Base-by-base conservation (phyloP, 2,113 vertebrate genomes). In the Electrona antarctica region DNA sequence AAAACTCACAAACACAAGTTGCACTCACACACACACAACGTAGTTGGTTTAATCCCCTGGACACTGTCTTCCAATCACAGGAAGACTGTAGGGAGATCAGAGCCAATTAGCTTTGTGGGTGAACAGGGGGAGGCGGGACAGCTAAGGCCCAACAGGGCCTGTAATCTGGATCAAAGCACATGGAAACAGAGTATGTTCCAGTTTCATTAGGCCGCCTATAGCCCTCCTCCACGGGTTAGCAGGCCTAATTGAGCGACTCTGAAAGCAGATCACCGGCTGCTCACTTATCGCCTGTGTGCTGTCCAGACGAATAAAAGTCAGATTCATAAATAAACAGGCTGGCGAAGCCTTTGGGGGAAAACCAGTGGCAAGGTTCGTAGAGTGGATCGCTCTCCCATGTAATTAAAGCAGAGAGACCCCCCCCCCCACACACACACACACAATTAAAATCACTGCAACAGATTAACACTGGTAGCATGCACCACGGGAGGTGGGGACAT, bases 261-360 rank as follows among this genome's bases (percentile, higher is more conserved):
- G 57, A 85, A 83, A 79, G 59, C 64, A 74, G 76, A 80, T 82
- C 64, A 46, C 54, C 76, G 41, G 68, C 75, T 73, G 76, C 65
- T 75, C 63, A 56, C 77, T 83, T 80, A 83, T 76, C 54, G 15
- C 70, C 72, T 79, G 69, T 63, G 71, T 70, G 11, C 63, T n/a
- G 58, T 77, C 78, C 73, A 90, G 79, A 72, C 51, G 67, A 82
- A 77, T 81, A 87, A 83, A 88, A 78, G 12, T 74, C 69, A 73
- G 58, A 81, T 85, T 76, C 68, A 84, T 80, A 59, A 11, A 71
- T 73, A 84, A 87, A 84, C 70, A 86, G 29, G 68, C 73, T 76
- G 74, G 69, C 73, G 71, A 33, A 75, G 58, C 74, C 66, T 77
- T 58, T 74, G 67, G 73, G 60, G 54, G 59, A 66, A 69, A 81